phyloP scores from a whole-genome alignment of 1,140 invertebrate species.

The Macrobrachium rosenbergii region DNA sequence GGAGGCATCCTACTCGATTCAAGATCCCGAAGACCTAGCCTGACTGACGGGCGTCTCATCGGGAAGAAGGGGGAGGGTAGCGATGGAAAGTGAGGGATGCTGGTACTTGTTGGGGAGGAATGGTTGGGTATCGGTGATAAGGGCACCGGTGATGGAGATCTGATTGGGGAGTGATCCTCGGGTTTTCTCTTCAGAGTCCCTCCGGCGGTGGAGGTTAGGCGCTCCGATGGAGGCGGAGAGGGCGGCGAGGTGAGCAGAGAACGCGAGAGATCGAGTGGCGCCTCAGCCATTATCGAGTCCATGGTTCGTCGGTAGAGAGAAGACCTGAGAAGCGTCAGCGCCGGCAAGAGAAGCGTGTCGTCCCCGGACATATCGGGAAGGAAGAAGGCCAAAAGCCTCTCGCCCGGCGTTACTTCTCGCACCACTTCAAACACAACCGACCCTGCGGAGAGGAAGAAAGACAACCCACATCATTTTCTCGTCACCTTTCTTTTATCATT shows the following conservation, averaged over 20 bases:
- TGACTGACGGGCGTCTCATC: not conserved
- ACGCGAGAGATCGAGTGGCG: conserved; percentile 74
- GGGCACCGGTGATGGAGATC: conserved; percentile 23
- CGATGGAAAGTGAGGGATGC: not conserved
- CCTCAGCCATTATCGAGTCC: conserved; percentile 88
- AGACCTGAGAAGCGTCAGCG: conserved; percentile 79
- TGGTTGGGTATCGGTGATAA: not conserved
- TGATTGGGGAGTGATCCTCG: conserved; percentile 25
- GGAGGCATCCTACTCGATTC: not conserved
- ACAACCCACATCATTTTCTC: conserved; percentile 82
- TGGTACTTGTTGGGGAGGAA: conserved; percentile 20
- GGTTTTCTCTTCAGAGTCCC: conserved; percentile 33
- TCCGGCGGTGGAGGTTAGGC: conserved; percentile 67
- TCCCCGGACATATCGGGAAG: conserved; percentile 78
- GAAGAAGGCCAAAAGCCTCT: conserved; percentile 90
- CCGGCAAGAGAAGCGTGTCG: conserved; percentile 82
- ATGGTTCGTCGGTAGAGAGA: conserved; percentile 87
- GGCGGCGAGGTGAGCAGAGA: conserved; percentile 68
- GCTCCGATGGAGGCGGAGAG: conserved; percentile 68
- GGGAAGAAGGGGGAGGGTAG: conserved; percentile 32
- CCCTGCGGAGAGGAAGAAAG: conserved; percentile 87
- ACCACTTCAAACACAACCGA: conserved; percentile 91
- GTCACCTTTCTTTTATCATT: conserved; percentile 75
- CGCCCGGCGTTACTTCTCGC: conserved; percentile 85
- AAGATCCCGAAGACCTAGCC: not conserved